phyloP scores from a whole-genome alignment of 2,797 vertebrate species.

The Holocentrus rufus region DNA sequence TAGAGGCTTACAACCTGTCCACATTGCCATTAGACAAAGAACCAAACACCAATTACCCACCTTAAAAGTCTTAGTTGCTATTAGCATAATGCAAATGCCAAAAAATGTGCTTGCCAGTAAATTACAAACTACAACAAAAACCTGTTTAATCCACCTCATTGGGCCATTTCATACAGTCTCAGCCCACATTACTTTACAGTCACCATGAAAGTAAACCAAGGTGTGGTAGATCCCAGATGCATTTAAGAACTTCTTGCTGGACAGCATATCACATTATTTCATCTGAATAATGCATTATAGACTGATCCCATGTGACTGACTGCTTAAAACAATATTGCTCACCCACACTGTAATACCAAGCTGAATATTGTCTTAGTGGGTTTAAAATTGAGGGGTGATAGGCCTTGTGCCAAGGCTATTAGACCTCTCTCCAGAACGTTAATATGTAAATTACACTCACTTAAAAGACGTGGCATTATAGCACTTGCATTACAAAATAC shows the following conservation, averaged over 20 bases:
- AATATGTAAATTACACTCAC: slow-evolving; percentile 32
- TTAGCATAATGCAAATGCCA: too few relatives aligned
- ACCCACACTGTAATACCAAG: too few relatives aligned
- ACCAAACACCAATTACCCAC: background rate
- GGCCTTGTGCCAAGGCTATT: background rate
- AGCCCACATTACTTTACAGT: background rate
- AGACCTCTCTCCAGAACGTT: background rate
- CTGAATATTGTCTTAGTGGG: background rate
- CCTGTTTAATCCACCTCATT: too few relatives aligned
- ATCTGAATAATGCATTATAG: too few relatives aligned
- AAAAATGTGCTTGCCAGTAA: too few relatives aligned
- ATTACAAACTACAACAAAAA: background rate
- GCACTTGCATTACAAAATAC: background rate
- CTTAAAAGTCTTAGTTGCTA: background rate
- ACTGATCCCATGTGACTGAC: too few relatives aligned
- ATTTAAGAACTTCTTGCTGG: too few relatives aligned
- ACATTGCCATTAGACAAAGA: background rate
- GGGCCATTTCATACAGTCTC: background rate
- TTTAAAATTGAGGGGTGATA: background rate
- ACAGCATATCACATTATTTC: too few relatives aligned
- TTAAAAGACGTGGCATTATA: too few relatives aligned
- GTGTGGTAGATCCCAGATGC: too few relatives aligned
- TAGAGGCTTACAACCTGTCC: slow-evolving; percentile 7
- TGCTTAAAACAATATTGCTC: too few relatives aligned
- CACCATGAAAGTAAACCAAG: background rate